phyloP scores from a whole-genome alignment of 2,113 vertebrate species.

The Ellobius talpinus region DNA sequence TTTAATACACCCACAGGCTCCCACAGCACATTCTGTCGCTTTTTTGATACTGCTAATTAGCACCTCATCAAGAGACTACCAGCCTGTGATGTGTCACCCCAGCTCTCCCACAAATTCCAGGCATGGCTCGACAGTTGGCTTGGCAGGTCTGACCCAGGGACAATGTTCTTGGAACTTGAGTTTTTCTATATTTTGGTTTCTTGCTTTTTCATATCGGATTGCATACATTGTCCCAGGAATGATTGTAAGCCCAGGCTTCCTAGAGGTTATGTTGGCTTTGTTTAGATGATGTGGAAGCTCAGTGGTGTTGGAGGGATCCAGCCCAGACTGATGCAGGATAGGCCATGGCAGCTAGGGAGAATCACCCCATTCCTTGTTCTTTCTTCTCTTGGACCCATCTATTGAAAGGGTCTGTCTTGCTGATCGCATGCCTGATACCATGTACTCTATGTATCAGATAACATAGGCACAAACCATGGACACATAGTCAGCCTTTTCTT shows the following conservation, averaged over 20 bases:
- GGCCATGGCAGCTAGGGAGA: background rate
- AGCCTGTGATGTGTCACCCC: background rate
- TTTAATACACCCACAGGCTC: background rate
- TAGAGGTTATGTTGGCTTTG: background rate
- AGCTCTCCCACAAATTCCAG: background rate
- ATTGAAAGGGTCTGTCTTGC: background rate
- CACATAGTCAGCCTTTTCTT: background rate
- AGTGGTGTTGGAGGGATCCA: background rate
- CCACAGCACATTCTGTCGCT: background rate
- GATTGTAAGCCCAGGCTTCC: background rate
- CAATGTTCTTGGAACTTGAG: background rate
- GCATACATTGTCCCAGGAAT: background rate
- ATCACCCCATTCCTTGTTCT: background rate
- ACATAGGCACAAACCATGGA: background rate
- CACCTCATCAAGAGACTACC: background rate
- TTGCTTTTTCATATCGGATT: background rate
- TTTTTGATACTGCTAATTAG: background rate
- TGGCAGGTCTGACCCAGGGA: background rate
- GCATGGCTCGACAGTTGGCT: accelerated
- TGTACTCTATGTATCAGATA: background rate
- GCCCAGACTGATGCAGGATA: background rate
- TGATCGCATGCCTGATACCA: background rate
- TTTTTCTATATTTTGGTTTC: background rate
- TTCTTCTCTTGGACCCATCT: background rate
- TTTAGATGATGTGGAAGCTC: background rate